Percentiles rank a stretch among this genome's conserved stretches.
These are phyloP conservation scores for Rhinoptilus africanus DNA, from an alignment of 2,113 vertebrate genomes.

Conservation along the genomic window DNA sequence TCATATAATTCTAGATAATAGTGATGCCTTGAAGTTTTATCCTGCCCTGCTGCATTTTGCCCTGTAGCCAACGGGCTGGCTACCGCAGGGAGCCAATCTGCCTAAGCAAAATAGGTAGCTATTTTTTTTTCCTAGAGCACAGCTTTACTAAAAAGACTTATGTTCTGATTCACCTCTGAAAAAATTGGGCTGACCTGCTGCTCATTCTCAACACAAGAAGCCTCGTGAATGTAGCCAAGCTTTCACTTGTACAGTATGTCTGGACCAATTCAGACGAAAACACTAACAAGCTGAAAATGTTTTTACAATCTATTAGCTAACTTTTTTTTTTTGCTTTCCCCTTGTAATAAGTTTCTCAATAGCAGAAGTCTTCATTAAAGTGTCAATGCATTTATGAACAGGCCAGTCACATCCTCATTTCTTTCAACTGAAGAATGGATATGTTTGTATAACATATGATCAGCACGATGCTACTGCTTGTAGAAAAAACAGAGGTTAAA, in stretches of 20 bases:
- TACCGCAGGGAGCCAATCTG: background rate
- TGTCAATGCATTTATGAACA: background rate
- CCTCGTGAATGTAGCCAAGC: background rate
- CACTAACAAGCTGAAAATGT: background rate
- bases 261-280: background rate
- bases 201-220: background rate
- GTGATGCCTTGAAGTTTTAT: background rate
- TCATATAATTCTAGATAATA: background rate
- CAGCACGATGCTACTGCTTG: background rate
- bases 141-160: background rate
- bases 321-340: background rate
- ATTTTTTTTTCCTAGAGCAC: rapidly evolving
- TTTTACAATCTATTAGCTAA: background rate
- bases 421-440: background rate
- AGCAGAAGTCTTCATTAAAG: background rate
- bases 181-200: background rate
- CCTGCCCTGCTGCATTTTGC: background rate
- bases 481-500: background rate
- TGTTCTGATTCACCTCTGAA: background rate
- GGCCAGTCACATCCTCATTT: background rate
- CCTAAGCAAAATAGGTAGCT: background rate
- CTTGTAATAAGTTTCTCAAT: background rate
- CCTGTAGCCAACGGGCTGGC: background rate
- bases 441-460: background rate
- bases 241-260: background rate